Evolutionary conservation across 2,113 vertebrate genomes (phyloP).

Genomic region (Columbina picui): DNA sequence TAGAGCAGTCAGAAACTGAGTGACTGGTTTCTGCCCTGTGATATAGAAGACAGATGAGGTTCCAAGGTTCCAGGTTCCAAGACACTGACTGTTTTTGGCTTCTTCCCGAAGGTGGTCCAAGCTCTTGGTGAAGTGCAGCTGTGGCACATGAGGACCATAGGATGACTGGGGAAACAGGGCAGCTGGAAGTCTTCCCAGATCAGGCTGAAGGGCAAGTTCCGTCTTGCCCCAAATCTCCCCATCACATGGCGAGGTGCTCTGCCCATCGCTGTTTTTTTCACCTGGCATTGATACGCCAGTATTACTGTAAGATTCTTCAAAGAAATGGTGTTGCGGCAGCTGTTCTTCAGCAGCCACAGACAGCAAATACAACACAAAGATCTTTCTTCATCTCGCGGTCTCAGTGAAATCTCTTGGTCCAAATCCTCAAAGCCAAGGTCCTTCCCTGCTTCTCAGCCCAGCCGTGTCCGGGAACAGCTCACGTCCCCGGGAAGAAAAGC

Average conservation of each 20-base stretch:
- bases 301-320: neutral
- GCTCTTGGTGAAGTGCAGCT: accelerated
- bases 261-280: neutral
- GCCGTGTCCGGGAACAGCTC: neutral
- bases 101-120: neutral
- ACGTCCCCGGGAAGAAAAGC: constrained; percentile 47
- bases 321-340: neutral
- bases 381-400: neutral
- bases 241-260: neutral
- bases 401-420: neutral
- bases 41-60: accelerated
- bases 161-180: accelerated
- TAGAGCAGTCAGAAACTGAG: neutral
- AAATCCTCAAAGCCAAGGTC: neutral
- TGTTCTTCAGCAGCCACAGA: neutral
- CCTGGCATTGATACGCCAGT: neutral
- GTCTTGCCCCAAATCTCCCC: neutral
- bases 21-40: neutral
- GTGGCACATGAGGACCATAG: neutral
- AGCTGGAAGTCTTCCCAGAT: neutral
- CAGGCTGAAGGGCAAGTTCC: neutral
- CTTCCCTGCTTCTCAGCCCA: neutral
- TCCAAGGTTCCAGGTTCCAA: neutral
- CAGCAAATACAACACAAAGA: neutral
- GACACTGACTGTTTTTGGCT: neutral